phyloP scores from a whole-genome alignment of 2,888 invertebrate species.

The Hypercompe scribonia region DNA sequence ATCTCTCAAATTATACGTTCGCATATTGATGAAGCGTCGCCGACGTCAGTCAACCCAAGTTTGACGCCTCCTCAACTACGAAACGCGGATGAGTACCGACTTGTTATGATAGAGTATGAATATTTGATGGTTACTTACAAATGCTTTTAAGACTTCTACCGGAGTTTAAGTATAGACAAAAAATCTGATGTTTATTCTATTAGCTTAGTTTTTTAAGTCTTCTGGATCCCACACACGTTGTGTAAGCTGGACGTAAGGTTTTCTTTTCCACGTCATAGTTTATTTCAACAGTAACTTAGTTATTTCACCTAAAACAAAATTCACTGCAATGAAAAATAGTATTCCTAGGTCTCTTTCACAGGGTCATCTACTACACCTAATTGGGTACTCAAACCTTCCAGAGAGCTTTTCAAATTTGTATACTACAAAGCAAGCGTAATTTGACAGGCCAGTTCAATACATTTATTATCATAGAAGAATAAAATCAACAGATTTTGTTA shows the following conservation, averaged over 20 bases:
- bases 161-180: not conserved
- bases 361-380: too few species aligned
- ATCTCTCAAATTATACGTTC: conserved; percentile 1
- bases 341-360: too few species aligned
- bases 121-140: not conserved
- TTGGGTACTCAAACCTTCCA: too few species aligned
- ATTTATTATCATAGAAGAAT: too few species aligned
- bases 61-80: not conserved
- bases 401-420: too few species aligned
- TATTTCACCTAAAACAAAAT: too few species aligned
- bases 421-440: too few species aligned
- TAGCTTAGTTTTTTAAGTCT: too few species aligned
- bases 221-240: not conserved
- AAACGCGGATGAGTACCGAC: not conserved
- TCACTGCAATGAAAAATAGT: too few species aligned
- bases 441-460: too few species aligned
- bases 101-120: conserved; percentile 2
- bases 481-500: too few species aligned
- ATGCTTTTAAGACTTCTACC: not conserved
- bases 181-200: not conserved
- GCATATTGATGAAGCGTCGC: conserved; percentile 2
- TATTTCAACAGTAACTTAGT: not conserved
- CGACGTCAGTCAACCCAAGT: not conserved
- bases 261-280: not conserved
- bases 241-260: not conserved